These are phyloP conservation scores for Lithophane socia DNA, from an alignment of 2,888 invertebrate species.

Conservation along the genomic window DNA sequence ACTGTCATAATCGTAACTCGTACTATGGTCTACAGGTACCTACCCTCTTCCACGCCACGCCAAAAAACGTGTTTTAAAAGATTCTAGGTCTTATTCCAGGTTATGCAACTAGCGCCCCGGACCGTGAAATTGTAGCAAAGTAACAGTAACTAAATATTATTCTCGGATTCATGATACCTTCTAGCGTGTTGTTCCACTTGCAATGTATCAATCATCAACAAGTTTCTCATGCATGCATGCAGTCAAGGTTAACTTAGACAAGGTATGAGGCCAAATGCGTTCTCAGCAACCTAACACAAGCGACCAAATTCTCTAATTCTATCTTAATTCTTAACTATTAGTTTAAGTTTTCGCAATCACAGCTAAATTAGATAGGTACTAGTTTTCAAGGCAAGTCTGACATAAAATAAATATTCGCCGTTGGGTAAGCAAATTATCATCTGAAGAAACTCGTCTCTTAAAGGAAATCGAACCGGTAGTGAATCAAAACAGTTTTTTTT, in stretches of 20 bases:
- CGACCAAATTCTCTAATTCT: conserved; percentile 1
- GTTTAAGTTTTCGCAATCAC: conserved; percentile 21
- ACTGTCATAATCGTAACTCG: conserved; percentile 7
- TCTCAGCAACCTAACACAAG: background rate
- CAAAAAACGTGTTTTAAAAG: background rate
- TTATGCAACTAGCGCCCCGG: background rate
- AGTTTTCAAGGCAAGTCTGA: conserved; percentile 23
- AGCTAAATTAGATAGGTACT: background rate
- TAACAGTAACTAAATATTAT: background rate
- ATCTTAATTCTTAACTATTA: conserved; percentile 11
- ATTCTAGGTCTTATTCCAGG: background rate
- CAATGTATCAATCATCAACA: background rate
- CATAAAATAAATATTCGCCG: background rate
- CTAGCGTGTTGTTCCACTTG: background rate
- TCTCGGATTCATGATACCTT: conserved; percentile 1
- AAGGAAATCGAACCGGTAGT: conserved; percentile 28
- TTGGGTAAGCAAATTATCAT: conserved; percentile 2
- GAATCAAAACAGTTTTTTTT: background rate
- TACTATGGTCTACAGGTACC: background rate
- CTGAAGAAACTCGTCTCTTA: conserved; percentile 3
- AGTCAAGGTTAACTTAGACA: conserved; percentile 6
- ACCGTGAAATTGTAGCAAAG: background rate
- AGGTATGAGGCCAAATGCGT: background rate
- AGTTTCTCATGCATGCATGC: conserved; percentile 3
- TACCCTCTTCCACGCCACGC: background rate